phyloP scores from a whole-genome alignment of 2,113 vertebrate genomes.

The Pithys albifrons region DNA sequence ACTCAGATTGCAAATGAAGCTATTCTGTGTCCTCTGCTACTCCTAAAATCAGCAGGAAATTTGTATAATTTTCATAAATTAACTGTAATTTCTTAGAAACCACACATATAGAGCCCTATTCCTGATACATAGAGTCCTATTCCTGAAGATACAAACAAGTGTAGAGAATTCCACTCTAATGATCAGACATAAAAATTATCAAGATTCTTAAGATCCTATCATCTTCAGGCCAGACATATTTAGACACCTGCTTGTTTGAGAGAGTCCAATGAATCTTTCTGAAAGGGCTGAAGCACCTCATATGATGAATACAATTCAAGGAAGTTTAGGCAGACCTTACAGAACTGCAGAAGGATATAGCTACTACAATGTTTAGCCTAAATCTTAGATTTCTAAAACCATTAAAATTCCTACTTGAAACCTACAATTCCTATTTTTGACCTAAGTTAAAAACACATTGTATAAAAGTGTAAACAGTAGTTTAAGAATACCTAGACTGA shows the following conservation, averaged over 20 bases:
- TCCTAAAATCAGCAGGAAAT: not conserved
- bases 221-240: not conserved
- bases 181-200: not conserved
- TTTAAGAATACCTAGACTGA: not conserved
- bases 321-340: not conserved
- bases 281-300: not conserved
- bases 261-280: not conserved
- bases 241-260: not conserved
- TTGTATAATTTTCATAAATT: not conserved
- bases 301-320: not conserved
- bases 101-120: not conserved
- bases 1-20: not conserved
- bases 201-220: not conserved
- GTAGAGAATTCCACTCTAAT: not conserved
- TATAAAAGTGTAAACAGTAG: not conserved
- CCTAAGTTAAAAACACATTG: not conserved
- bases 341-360: not conserved
- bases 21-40: not conserved
- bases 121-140: not conserved
- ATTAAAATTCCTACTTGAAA: not conserved
- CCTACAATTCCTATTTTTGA: not conserved
- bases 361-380: not conserved
- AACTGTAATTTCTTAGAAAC: not conserved
- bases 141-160: not conserved
- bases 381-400: not conserved